phyloP scores from a whole-genome alignment of 2,113 vertebrate species.

The Sus scrofa region DNA sequence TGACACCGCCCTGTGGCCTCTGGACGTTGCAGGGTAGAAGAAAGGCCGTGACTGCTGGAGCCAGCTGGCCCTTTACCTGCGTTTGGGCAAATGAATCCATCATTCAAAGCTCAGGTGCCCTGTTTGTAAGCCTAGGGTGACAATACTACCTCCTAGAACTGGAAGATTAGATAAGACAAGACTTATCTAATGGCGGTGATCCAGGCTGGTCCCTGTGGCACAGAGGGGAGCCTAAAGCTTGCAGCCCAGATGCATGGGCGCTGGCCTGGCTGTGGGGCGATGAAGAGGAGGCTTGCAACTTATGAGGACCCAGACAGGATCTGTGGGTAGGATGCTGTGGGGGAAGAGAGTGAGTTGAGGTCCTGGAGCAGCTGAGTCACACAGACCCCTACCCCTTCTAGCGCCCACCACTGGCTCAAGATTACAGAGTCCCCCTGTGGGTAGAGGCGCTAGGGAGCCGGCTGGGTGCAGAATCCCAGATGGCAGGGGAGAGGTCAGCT shows the following conservation, averaged over 20 bases:
- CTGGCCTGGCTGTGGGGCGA: neutral
- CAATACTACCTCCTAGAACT: neutral
- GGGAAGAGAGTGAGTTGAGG: neutral
- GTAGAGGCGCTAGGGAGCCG: neutral
- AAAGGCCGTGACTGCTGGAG: neutral
- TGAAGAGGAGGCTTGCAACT: neutral
- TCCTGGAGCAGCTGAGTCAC: neutral
- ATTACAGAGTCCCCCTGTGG: neutral
- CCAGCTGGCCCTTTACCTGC: neutral
- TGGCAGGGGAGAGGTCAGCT: slow-evolving; percentile 17
- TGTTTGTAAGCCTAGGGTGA: neutral
- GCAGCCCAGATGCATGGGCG: neutral
- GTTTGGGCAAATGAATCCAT: neutral
- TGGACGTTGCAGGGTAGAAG: neutral
- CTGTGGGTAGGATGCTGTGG: neutral
- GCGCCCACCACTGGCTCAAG: neutral
- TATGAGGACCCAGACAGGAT: neutral
- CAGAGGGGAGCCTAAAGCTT: neutral
- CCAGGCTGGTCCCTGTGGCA: neutral
- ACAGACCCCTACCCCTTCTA: neutral
- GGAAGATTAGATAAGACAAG: neutral
- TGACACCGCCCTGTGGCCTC: neutral
- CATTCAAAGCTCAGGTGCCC: neutral
- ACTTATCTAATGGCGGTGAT: too few relatives aligned
- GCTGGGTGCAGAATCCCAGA: neutral